Percentiles rank a stretch among this genome's conserved stretches.
phyloP scores from a whole-genome alignment of 1,140 invertebrate genomes.

The Ceratoteleas bidentatus region DNA sequence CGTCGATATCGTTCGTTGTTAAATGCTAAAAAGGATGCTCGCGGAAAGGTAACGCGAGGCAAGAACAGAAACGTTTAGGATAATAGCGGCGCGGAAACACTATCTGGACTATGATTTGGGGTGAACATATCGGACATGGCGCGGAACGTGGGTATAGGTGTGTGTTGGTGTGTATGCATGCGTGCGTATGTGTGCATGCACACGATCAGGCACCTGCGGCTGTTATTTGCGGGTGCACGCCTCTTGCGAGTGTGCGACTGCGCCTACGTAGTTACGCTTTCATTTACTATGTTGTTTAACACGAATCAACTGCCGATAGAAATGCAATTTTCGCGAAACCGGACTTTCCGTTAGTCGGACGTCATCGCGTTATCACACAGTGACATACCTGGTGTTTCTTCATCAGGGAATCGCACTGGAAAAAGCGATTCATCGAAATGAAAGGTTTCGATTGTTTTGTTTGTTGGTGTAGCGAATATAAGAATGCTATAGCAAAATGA shows the following conservation, averaged over 20 bases:
- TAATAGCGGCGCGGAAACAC: conserved; percentile 39
- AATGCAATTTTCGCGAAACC: conserved; percentile 43
- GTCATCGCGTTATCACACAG: conserved; percentile 33
- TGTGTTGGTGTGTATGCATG: not conserved
- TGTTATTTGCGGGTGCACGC: conserved; percentile 25
- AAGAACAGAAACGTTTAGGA: conserved; percentile 39
- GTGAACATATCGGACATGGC: conserved; percentile 33
- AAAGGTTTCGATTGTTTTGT: too few species aligned
- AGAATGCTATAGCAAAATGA: too few species aligned
- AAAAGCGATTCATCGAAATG: too few species aligned
- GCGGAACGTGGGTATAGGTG: too few species aligned
- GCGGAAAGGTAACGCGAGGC: conserved; percentile 36
- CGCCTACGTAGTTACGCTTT: conserved; percentile 30
- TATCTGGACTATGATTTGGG: conserved; percentile 54
- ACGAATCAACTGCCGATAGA: conserved; percentile 40
- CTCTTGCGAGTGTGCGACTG: conserved; percentile 6
- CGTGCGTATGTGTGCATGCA: conserved; percentile 6
- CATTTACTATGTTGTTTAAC: conserved; percentile 52
- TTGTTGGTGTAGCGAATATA: too few species aligned
- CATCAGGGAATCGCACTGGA: too few species aligned
- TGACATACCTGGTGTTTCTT: too few species aligned
- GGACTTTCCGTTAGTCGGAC: conserved; percentile 42
- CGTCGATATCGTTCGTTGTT: too few species aligned
- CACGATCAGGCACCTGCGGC: conserved; percentile 31
- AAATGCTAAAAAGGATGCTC: too few species aligned